Evolutionary conservation across 2,888 invertebrate genomes (phyloP), one percentile per base, ranked within the genome.

Genomic region (Plagiodera versicolora): DNA sequence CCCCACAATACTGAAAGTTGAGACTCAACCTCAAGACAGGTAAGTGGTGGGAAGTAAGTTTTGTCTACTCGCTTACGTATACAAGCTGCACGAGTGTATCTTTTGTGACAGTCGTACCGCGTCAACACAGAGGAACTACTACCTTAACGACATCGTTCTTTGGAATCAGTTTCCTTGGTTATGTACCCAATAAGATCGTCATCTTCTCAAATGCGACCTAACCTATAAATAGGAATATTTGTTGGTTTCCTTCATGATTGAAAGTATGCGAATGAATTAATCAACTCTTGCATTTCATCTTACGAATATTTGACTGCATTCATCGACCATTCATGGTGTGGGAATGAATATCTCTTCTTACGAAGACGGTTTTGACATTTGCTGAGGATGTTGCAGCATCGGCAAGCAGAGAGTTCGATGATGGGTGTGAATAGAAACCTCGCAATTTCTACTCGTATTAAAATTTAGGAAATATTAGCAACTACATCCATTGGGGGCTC

Each of bases 11-110:
- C 73, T 72, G 69, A 70, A 69, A 67, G 65, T 73, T 67, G 68
- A 69, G 68, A 69, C 71, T 70, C 67, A 67, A 67, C 70, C 70
- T 68, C 68, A 67, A 67, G 66, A 67, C 63, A 67, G 65, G 66
- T 66, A 74, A 74, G 75, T 76, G 76, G 62, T 59, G 76, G 76
- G 77, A 76, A 77, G 77, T 75, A 71, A 75, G 77, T 77, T 78
- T 75, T 73, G 75, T 73, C 75, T 75, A 75, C 60, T 58, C 56
- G 64, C 53, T 56, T 56, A 54, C 49, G 46, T 46, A 35, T 35
- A 18, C 51, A 50, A 17, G 49, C 49, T 56, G 49, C 49, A 49
- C 14, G 44, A 35, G 16, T 14, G 28, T 20, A 53, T 44, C 19
- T 51, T 47, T 56, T 28, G 45, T 48, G 53, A 56, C 56, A 48